Evolutionary conservation across 2,113 vertebrate species (phyloP).

Genomic region (Phalacrocorax carbo): DNA sequence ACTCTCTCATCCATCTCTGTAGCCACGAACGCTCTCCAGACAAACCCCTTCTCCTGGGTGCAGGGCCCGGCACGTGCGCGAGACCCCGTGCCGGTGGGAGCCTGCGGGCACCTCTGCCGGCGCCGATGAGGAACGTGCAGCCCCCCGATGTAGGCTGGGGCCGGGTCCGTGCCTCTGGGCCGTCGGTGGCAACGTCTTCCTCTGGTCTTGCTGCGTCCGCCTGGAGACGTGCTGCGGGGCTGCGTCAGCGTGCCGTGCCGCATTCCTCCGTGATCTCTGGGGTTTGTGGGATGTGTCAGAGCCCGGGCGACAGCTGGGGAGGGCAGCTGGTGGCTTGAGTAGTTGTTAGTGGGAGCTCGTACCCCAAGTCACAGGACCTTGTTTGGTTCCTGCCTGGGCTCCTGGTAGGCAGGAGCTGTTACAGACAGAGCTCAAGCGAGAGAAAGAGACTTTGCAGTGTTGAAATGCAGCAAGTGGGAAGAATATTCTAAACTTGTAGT

Average conservation of each 20-base stretch:
- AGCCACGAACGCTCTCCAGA: neutral
- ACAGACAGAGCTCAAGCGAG: neutral
- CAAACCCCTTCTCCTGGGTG: neutral
- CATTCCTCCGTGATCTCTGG: neutral
- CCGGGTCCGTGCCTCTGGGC: neutral
- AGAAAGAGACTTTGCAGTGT: neutral
- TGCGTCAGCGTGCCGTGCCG: neutral
- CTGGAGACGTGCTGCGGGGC: neutral
- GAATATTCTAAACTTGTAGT: neutral
- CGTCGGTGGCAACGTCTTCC: no score
- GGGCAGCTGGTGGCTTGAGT: neutral
- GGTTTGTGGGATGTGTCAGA: neutral
- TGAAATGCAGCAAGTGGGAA: neutral
- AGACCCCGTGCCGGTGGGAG: no score
- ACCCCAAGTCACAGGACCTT: neutral
- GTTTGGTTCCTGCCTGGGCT: neutral
- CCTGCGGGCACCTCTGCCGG: neutral
- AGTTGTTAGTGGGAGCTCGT: neutral
- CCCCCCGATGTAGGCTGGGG: neutral
- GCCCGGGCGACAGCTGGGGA: neutral
- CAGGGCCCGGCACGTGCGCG: accelerated
- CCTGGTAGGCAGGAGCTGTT: neutral
- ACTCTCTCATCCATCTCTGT: neutral
- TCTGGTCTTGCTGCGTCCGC: neutral
- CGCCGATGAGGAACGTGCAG: neutral